Percentiles rank a stretch among this genome's conserved stretches.
Evolutionary conservation across 2,888 invertebrate genomes (phyloP).

Genomic region (Ypsolopha sequella): DNA sequence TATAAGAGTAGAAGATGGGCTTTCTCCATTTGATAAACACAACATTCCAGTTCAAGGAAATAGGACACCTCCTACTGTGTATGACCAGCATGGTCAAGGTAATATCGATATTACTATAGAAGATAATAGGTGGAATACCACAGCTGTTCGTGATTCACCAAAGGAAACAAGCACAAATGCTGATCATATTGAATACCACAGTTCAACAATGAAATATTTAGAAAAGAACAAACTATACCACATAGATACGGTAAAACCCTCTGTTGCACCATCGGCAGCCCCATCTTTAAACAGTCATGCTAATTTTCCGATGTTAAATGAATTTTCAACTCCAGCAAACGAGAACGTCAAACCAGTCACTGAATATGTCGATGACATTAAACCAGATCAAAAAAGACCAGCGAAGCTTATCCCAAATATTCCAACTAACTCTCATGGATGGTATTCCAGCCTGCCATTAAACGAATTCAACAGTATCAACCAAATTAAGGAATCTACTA

Average conservation of each 20-base stretch:
- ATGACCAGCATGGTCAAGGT: constrained; percentile 23
- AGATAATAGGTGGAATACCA: constrained; percentile 54
- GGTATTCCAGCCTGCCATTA: constrained; percentile 48
- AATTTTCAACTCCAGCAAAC: constrained; percentile 20
- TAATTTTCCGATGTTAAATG: constrained; percentile 60
- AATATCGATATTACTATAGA: constrained; percentile 28
- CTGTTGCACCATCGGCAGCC: constrained; percentile 15
- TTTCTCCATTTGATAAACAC: constrained; percentile 31
- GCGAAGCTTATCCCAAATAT: constrained; percentile 48
- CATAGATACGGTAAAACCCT: neutral
- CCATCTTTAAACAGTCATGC: constrained; percentile 55
- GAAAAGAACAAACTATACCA: neutral
- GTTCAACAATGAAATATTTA: constrained; percentile 1
- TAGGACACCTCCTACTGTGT: constrained; percentile 25
- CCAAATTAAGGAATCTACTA: constrained; percentile 48
- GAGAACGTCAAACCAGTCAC: constrained; percentile 27
- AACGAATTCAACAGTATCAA: constrained; percentile 42
- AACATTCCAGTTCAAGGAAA: constrained; percentile 28
- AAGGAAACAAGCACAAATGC: constrained; percentile 3
- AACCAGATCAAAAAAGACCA: constrained; percentile 34
- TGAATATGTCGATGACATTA: constrained; percentile 28
- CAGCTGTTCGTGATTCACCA: constrained; percentile 17
- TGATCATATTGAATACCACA: neutral
- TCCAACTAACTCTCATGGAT: constrained; percentile 58
- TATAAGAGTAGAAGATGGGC: constrained; percentile 51